Percentiles rank a stretch among this genome's conserved stretches.
These are phyloP conservation scores for Druon quercuslanigerum DNA, from an alignment of 1,140 invertebrate species.

Conservation along the genomic window DNA sequence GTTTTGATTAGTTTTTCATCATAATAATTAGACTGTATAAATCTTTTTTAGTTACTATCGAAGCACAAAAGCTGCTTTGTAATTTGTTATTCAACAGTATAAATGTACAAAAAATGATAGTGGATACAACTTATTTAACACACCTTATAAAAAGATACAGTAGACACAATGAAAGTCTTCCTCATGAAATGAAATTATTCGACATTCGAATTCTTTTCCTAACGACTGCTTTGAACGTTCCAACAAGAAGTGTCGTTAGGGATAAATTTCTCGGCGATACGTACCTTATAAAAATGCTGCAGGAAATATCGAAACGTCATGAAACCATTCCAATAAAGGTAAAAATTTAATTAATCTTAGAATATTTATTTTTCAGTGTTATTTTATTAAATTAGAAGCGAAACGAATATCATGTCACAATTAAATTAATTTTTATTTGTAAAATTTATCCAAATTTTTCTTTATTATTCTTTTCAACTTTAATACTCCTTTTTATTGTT, in stretches of 20 bases:
- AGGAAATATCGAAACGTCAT: constrained; percentile 79
- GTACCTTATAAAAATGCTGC: constrained; percentile 87
- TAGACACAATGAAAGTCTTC: constrained; percentile 78
- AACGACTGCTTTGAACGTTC: constrained; percentile 86
- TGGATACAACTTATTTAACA: constrained; percentile 83
- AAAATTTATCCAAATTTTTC: no score
- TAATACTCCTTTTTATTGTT: no score
- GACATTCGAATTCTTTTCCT: constrained; percentile 93
- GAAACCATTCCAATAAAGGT: constrained; percentile 56
- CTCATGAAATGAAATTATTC: constrained; percentile 87
- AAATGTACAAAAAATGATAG: constrained; percentile 82
- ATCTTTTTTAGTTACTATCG: constrained; percentile 80
- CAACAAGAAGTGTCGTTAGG: constrained; percentile 83
- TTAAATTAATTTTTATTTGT: no score
- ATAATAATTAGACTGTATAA: constrained; percentile 56
- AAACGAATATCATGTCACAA: neutral
- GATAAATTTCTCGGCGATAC: constrained; percentile 87
- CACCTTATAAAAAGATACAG: constrained; percentile 85
- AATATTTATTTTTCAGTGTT: constrained; percentile 28
- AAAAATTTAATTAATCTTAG: constrained; percentile 22
- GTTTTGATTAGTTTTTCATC: constrained; percentile 48
- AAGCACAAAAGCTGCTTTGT: constrained; percentile 91
- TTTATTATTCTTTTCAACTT: no score
- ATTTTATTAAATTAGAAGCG: constrained; percentile 14
- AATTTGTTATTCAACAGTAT: constrained; percentile 91